Percentiles rank a stretch among this genome's conserved stretches.
phyloP scores from a whole-genome alignment of 2,888 invertebrate genomes.

The Bombylius major region DNA sequence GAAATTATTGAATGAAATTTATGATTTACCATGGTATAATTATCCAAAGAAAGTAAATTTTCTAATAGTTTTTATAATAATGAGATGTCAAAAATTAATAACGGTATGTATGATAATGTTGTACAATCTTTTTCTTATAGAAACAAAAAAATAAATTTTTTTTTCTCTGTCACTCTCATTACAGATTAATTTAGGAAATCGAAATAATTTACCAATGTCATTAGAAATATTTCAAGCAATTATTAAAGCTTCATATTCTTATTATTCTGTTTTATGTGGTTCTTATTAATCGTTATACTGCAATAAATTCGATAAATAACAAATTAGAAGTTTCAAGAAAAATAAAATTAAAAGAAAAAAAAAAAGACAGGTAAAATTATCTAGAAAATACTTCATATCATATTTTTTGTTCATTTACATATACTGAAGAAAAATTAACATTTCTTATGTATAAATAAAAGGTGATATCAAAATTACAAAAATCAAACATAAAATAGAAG shows the following conservation, averaged over 20 bases:
- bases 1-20: neutral
- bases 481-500: too few relatives aligned
- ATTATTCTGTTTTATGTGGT: conserved; percentile 15
- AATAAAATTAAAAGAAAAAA: too few relatives aligned
- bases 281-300: neutral
- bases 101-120: conserved; percentile 7
- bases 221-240: conserved; percentile 18
- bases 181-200: conserved; percentile 16
- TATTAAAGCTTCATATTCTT: conserved; percentile 19
- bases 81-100: conserved; percentile 16
- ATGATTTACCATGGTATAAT: neutral
- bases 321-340: too few relatives aligned
- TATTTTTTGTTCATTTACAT: too few relatives aligned
- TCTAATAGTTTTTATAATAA: conserved; percentile 14
- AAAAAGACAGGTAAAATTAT: too few relatives aligned
- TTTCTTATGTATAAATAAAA: too few relatives aligned
- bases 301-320: too few relatives aligned
- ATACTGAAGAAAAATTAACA: too few relatives aligned
- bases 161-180: neutral
- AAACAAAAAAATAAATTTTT: neutral
- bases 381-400: too few relatives aligned
- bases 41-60: neutral
- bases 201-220: conserved; percentile 18
- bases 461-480: too few relatives aligned
- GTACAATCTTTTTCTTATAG: too few relatives aligned